Evolutionary conservation across 2,888 invertebrate species (phyloP), one percentile per base, ranked within the genome.

Genomic region (Megamerina dolium): DNA sequence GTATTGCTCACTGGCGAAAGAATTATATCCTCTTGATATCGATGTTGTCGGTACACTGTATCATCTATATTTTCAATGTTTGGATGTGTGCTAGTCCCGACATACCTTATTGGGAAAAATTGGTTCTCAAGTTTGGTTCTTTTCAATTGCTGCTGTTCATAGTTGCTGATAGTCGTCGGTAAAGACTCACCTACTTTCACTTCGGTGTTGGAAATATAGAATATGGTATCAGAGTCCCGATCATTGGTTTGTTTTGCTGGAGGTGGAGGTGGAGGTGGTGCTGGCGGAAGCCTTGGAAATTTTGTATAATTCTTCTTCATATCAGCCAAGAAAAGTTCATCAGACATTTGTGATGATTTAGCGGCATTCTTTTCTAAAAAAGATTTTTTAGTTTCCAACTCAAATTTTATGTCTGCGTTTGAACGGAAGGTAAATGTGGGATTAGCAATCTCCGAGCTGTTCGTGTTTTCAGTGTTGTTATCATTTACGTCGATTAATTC

Each of bases 181-280:
- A 65, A 46, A 1, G 72, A 69, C 37, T 72, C 72, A 3, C 70
- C 67, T 16, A 72, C 72, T 53, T 72, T 72, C 0, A 72, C 72
- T 49, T 72, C 72, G 1, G 72, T 72, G 40, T 72, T 72, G n/a
- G 72, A 72, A 5, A 72, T 72, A 38, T 72, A 72, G 50, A 72
- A 72, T 27, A 72, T 71, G 3, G 72, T 72, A 43, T 72, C 73
- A 0, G 72, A 72, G 37, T 72, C 72, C 6, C 69, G 58, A 50
- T 71, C 70, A 26, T 63, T 62, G 37, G 41, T 55, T 0, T 57
- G 56, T 32, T 59, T 61, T 9, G 52, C 55, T 3, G 53, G 58
- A 26, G 55, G 53, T 1, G 60, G 60, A 1, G 59, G 60, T 3
- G 60, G 62, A 2, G 62, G 60, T 1, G 62, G 59, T 26, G 62